Conservation (phyloP, 2,113 vertebrate species). For the Varanus salvator region DNA sequence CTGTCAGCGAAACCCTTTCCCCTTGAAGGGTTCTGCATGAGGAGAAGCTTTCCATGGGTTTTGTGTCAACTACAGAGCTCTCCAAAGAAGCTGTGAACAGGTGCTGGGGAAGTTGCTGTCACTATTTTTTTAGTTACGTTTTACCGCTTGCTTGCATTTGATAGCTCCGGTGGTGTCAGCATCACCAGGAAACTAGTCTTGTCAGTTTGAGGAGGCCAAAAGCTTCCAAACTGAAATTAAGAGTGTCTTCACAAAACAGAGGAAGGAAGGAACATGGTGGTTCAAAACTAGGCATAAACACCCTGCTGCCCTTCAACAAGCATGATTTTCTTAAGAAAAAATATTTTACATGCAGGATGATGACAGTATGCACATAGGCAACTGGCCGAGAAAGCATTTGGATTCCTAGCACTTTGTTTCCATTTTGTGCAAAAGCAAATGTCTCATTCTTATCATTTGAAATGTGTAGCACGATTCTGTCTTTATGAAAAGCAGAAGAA, state of each 20-base stretch:
- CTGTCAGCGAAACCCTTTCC: slow-evolving; percentile 4
- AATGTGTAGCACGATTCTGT: background rate
- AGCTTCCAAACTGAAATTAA: background rate
- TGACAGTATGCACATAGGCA: background rate
- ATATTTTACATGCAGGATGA: background rate
- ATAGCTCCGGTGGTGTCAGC: slow-evolving; percentile 13
- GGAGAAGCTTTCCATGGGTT: background rate
- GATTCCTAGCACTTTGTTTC: background rate
- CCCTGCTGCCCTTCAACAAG: background rate
- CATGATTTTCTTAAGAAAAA: background rate
- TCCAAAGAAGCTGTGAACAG: slow-evolving; percentile 9
- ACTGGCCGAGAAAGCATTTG: background rate
- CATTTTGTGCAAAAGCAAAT: background rate
- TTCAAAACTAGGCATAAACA: slow-evolving; percentile 9
- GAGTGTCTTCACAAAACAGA: background rate
- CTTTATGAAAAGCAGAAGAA: background rate
- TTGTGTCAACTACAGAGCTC: slow-evolving; percentile 18
- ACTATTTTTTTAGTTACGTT: background rate
- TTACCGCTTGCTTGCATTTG: slow-evolving; percentile 31
- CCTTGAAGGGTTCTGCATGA: slow-evolving; percentile 28
- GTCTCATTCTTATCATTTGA: background rate
- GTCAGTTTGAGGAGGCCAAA: background rate
- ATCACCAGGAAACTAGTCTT: slow-evolving; percentile 18
- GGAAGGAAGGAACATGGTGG: background rate
- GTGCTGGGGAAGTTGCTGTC: background rate